Evolutionary conservation across 2,113 vertebrate species (phyloP).

Genomic region (Tenebrosternarchus preto): DNA sequence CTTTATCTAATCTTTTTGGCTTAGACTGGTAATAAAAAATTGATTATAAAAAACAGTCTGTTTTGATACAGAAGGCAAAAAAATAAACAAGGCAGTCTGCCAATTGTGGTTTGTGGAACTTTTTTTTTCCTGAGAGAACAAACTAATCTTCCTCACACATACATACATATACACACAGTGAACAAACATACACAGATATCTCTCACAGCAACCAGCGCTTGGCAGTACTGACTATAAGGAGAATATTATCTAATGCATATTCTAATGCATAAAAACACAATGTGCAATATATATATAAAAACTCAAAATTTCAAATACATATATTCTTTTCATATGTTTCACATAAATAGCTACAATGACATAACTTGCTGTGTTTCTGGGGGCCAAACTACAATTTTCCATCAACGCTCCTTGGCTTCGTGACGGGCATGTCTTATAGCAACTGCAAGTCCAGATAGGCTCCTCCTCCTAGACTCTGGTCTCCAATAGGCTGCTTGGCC

Average conservation of each 20-base stretch:
- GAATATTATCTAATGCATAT: conserved; percentile 43
- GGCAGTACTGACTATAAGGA: conserved; percentile 25
- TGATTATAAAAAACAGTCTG: conserved; percentile 2
- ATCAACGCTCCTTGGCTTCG: conserved; percentile 12
- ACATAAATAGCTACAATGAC: conserved; percentile 71
- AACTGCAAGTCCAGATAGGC: conserved; percentile 59
- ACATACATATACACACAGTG: conserved; percentile 11
- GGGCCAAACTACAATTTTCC: conserved; percentile 28
- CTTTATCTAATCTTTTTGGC: conserved; percentile 38
- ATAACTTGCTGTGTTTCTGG: conserved; percentile 47
- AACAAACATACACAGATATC: conserved; percentile 8
- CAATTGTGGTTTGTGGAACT: conserved; percentile 22
- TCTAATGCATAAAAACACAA: conserved; percentile 59
- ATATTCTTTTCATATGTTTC: conserved; percentile 59
- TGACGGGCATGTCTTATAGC: conserved; percentile 43
- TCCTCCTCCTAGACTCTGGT: conserved; percentile 53
- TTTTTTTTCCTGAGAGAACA: conserved; percentile 53
- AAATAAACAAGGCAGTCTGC: not conserved
- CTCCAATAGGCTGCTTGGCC: conserved; percentile 62
- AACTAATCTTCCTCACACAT: conserved; percentile 5
- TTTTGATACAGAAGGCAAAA: conserved; percentile 26
- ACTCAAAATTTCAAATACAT: conserved; percentile 76
- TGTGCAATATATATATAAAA: conserved; percentile 77
- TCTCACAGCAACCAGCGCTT: conserved; percentile 18
- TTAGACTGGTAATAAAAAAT: conserved; percentile 25